Evolutionary conservation across 1,140 invertebrate species (phyloP).

Genomic region (Macrobrachium nipponense): DNA sequence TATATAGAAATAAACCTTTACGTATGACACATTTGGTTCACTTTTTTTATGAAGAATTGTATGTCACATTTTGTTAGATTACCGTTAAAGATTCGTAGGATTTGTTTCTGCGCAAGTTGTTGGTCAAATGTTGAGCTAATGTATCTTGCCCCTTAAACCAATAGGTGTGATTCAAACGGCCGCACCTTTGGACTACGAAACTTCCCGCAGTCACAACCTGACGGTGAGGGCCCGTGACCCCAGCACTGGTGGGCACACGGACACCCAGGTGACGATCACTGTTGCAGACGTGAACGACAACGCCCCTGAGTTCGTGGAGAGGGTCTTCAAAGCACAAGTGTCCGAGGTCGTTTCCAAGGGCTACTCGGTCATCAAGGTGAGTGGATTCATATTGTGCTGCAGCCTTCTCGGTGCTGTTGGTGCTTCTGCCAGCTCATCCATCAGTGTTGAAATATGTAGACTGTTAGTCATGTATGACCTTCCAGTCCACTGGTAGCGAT

Average conservation of each 20-base stretch:
- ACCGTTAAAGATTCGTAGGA: background rate
- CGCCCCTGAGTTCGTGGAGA: constrained; percentile 76
- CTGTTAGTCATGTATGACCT: no score
- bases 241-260: constrained; percentile 71
- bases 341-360: constrained; percentile 61
- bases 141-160: background rate
- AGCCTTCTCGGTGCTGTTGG: no score
- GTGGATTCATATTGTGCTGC: background rate
- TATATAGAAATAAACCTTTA: no score
- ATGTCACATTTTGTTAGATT: no score
- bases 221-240: constrained; percentile 87
- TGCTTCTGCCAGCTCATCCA: no score
- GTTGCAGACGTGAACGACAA: constrained; percentile 73
- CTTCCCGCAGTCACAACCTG: constrained; percentile 82
- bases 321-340: constrained; percentile 36
- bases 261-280: constrained; percentile 79
- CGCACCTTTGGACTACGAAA: constrained; percentile 83
- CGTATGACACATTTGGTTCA: no score
- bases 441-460: no score
- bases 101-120: background rate
- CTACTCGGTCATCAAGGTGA: constrained; percentile 47
- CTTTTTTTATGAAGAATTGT: no score
- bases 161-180: constrained; percentile 81
- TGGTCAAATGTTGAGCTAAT: no score
- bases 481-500: no score